Percentiles rank a stretch among this genome's conserved stretches.
phyloP scores from a whole-genome alignment of 2,797 vertebrate genomes.

The Mastacembelus armatus region DNA sequence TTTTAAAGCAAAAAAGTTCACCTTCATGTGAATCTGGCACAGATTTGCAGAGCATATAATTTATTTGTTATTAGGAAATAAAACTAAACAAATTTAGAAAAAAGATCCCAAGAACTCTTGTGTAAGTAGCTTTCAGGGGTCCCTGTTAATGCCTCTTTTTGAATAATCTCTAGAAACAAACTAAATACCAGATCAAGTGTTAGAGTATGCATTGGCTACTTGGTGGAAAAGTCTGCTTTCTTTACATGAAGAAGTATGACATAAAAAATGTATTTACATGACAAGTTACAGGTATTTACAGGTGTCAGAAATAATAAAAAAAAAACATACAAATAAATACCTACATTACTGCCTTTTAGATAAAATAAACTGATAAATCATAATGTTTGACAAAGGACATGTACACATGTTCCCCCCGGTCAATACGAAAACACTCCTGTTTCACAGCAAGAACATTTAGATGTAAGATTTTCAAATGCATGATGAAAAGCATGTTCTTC shows the following conservation, averaged over 20 bases:
- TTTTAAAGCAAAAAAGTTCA: slow-evolving; percentile 72
- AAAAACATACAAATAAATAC: background rate
- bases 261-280: background rate
- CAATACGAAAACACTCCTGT: no score
- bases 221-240: slow-evolving; percentile 51
- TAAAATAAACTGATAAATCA: no score
- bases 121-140: slow-evolving; percentile 73
- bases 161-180: no score
- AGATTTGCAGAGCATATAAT: slow-evolving; percentile 56
- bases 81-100: slow-evolving; percentile 51
- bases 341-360: background rate
- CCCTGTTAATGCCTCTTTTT: slow-evolving; percentile 51
- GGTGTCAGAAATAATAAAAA: background rate
- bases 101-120: slow-evolving; percentile 66
- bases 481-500: slow-evolving; percentile 10
- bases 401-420: background rate
- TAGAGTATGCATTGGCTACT: slow-evolving; percentile 28
- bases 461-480: slow-evolving; percentile 17
- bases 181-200: slow-evolving; percentile 54
- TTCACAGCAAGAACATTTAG: slow-evolving; percentile 14
- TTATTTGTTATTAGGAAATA: slow-evolving; percentile 74
- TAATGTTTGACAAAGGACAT: no score
- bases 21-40: slow-evolving; percentile 52
- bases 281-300: no score
- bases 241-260: slow-evolving; percentile 6